These are phyloP conservation scores for Pollenia amentaria DNA, from an alignment of 2,888 invertebrate species.

Conservation along the genomic window DNA sequence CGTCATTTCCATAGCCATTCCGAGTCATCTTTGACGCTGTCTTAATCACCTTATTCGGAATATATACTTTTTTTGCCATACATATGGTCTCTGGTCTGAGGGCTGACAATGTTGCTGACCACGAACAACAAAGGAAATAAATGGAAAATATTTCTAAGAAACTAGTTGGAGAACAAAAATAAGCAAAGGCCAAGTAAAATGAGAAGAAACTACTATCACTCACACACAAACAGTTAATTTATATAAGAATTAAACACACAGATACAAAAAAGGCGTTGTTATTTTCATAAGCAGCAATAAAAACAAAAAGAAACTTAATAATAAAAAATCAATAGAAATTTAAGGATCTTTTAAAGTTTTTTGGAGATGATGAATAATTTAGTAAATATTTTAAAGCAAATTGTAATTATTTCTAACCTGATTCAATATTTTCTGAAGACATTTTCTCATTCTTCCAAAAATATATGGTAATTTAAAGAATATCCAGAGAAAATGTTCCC, in stretches of 20 bases:
- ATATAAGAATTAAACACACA: conserved; percentile 23
- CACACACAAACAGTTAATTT: conserved; percentile 7
- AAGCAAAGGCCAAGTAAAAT: conserved; percentile 43
- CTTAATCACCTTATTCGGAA: conserved; percentile 14
- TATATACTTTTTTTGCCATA: conserved; percentile 7
- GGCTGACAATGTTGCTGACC: conserved; percentile 68
- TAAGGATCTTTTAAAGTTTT: conserved; percentile 35
- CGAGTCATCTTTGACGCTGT: conserved; percentile 19
- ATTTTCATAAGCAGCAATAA: conserved; percentile 53
- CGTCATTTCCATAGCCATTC: not conserved
- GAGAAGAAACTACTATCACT: conserved; percentile 59
- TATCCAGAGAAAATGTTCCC: no score
- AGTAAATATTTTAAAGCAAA: not conserved
- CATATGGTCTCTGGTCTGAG: conserved; percentile 44
- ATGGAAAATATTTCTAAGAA: conserved; percentile 63
- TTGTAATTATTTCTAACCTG: no score
- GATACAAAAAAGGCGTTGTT: conserved; percentile 72
- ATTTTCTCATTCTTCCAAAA: no score
- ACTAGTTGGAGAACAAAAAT: conserved; percentile 45
- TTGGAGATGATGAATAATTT: not conserved
- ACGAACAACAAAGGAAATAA: conserved; percentile 68
- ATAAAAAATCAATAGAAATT: conserved; percentile 61
- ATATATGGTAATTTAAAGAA: no score
- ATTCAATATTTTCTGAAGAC: no score
- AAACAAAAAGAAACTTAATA: conserved; percentile 15